Conservation (phyloP, 2,113 vertebrate species). For the Hirundichthys speculiger region DNA sequence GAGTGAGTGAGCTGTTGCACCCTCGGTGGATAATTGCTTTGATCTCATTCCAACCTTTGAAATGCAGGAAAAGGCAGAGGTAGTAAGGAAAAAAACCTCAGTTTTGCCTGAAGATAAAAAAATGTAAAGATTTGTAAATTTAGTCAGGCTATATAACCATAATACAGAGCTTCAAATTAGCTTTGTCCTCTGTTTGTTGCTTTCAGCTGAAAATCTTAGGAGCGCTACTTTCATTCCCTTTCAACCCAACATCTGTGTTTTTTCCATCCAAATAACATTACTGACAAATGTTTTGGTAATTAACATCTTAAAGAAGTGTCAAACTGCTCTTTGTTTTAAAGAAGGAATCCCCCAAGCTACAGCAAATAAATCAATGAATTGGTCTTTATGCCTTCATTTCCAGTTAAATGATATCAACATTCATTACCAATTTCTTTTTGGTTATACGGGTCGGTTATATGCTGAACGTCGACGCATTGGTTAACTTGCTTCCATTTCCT, state of each 20-base stretch:
- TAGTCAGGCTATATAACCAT: not conserved
- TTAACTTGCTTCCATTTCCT: no score
- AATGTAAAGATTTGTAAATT: not conserved
- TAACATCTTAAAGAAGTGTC: not conserved
- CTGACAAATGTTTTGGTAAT: not conserved
- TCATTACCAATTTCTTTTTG: no score
- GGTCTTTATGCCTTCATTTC: not conserved
- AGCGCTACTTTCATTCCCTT: not conserved
- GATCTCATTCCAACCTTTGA: slow-evolving; percentile 20
- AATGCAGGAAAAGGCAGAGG: not conserved
- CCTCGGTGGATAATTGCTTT: slow-evolving; percentile 11
- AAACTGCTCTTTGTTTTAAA: not conserved
- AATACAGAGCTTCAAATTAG: not conserved
- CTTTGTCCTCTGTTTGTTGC: not conserved
- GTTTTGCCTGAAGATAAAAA: slow-evolving; percentile 2
- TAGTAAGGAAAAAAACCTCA: slow-evolving; percentile 10
- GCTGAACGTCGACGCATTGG: no score
- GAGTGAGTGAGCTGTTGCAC: slow-evolving; percentile 80
- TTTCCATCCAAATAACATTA: not conserved
- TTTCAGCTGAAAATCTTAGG: not conserved
- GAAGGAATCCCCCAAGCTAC: no score
- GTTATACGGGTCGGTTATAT: no score
- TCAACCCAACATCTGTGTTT: not conserved
- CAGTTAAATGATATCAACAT: not conserved
- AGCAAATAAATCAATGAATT: no score